Conservation (phyloP, 2,888 invertebrate genomes). For the Scaptomyza caliginosa region DNA sequence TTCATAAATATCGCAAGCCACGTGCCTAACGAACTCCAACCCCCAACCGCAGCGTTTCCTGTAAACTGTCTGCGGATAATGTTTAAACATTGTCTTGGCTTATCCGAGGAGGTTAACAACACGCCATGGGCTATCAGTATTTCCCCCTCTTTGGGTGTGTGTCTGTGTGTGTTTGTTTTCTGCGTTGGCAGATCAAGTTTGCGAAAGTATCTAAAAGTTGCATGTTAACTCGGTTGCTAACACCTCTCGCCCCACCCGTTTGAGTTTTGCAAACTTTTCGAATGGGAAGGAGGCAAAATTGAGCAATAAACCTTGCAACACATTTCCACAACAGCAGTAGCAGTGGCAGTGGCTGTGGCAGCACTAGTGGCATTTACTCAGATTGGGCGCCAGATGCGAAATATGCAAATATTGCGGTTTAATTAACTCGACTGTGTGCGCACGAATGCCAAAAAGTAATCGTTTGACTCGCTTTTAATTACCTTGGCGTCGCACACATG, state of each 20-base stretch:
- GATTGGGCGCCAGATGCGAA: slow-evolving; percentile 46
- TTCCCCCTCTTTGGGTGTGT: neutral
- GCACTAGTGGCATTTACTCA: neutral
- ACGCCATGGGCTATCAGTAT: slow-evolving; percentile 47
- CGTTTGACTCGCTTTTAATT: slow-evolving; percentile 65
- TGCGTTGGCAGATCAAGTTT: slow-evolving; percentile 58
- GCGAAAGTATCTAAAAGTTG: slow-evolving; percentile 71
- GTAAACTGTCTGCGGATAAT: slow-evolving; percentile 30
- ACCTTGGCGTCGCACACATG: slow-evolving; percentile 45
- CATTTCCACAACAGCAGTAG: slow-evolving; percentile 28
- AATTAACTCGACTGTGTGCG: slow-evolving; percentile 63
- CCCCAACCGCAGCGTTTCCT: neutral
- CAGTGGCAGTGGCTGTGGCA: neutral
- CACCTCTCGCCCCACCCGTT: slow-evolving; percentile 16
- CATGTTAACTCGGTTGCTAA: slow-evolving; percentile 67
- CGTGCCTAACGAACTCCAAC: neutral
- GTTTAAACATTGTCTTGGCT: slow-evolving; percentile 68
- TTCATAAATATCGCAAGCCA: slow-evolving; percentile 62
- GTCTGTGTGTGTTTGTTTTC: neutral
- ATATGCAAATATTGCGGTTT: slow-evolving; percentile 79
- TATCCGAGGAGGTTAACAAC: slow-evolving; percentile 57
- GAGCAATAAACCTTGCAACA: slow-evolving; percentile 73
- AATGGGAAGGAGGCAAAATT: slow-evolving; percentile 44
- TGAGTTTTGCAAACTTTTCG: slow-evolving; percentile 57
- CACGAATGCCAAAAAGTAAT: slow-evolving; percentile 40